Base-by-base conservation (phyloP, 2,113 vertebrate species). In the Gymnorhina tibicen region DNA sequence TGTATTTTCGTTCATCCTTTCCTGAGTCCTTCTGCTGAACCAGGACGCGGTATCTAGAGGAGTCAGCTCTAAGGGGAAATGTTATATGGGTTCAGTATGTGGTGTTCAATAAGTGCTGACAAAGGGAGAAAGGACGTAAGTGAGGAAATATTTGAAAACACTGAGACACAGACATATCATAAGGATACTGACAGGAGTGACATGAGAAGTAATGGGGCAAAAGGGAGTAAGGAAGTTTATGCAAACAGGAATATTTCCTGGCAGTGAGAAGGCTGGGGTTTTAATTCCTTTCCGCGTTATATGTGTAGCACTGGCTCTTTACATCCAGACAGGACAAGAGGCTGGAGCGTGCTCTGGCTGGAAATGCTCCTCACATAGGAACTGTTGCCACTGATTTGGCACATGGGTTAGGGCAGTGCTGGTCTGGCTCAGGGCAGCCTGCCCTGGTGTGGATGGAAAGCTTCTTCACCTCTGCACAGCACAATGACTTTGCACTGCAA, bases 301-400 rank as follows among this genome's bases (percentile, higher is more conserved):
- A 14, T 3, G 0, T 50, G 23, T 55, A 39, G 21, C n/a, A 42
- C 44, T 86, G 50, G 4, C 22, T n/a, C 11, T 69, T 67, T 44
- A 16, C 42, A 77, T 23, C 27, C 30, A 44, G 49, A 20, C 26
- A 58, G 46, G 24, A 49, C 23, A 37, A 42, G 74, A 80, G 10
- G 21, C 42, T 77, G 64, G 10, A 88, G 63, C 0, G 0, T 75
- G 56, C 28, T 33, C 20, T 2, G 0, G 6, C 55, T 53, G 23
- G 49, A 49, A 37, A 28, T 26, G 20, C 44, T 62, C 56, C n/a
- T 78, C 0, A 0, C 22, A 41, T 60, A 84, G 44, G 47, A 14
- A 32, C 52, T 59, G 56, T 59, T 64, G 11, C 33, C 27, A 13
- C 27, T 3, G 32, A 6, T 11, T n/a, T 55, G 23, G 27, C 12